Evolutionary conservation across 2,888 invertebrate genomes (phyloP).

Genomic region (Phorcus lineatus): DNA sequence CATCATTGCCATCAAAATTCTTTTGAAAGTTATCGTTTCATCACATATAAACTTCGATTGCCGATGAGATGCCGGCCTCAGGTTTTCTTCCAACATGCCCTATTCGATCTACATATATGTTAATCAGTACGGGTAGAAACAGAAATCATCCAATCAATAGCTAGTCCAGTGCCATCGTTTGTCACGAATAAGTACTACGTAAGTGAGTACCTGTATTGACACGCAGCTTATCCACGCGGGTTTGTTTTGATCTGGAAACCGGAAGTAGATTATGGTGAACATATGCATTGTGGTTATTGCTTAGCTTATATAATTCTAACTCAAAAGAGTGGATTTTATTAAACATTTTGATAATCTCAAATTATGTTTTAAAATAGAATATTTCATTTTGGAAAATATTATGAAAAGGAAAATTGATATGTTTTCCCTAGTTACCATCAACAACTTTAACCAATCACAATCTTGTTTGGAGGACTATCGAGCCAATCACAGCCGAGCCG

Average conservation of each 20-base stretch:
- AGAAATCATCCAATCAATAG: background rate
- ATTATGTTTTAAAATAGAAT: background rate
- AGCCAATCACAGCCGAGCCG: conserved; percentile 56
- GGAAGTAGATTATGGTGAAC: background rate
- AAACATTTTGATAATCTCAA: background rate
- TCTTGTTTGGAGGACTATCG: conserved; percentile 45
- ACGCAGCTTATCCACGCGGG: background rate
- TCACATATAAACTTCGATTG: too few species aligned
- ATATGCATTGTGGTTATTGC: background rate
- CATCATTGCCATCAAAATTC: too few species aligned
- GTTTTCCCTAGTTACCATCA: conserved; percentile 27
- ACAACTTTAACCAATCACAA: conserved; percentile 52
- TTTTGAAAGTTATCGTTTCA: too few species aligned
- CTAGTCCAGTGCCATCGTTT: background rate
- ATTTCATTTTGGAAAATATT: background rate
- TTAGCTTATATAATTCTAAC: background rate
- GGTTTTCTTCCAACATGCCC: background rate
- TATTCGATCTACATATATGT: background rate
- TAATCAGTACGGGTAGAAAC: background rate
- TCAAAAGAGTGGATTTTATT: background rate
- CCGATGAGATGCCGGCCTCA: background rate
- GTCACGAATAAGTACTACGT: background rate
- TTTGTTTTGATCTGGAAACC: background rate
- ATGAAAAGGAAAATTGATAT: background rate
- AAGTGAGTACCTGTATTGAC: background rate